A percentile compares a stretch with the other conserved stretches of the same genome.
These are phyloP conservation scores for Holacanthella duospinosa DNA, from an alignment of 2,888 invertebrate species.

Conservation along the genomic window DNA sequence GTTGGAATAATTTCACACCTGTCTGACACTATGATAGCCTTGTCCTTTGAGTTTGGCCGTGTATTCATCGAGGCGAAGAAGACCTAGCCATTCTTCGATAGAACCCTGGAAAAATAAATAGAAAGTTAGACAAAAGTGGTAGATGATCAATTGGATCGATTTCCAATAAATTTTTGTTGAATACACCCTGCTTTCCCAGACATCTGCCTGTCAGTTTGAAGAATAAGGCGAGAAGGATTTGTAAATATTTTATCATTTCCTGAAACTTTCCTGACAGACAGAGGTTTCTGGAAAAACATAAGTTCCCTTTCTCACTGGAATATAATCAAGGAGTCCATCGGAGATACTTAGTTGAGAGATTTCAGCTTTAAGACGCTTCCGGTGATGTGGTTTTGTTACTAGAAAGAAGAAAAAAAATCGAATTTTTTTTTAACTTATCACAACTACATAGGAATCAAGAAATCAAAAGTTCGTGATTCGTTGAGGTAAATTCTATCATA, in stretches of 20 bases:
- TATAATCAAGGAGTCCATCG: constrained; percentile 88
- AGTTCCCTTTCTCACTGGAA: constrained; percentile 72
- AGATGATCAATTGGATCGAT: too few relatives aligned
- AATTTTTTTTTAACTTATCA: too few relatives aligned
- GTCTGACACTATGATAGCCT: constrained; percentile 73
- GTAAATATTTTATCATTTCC: neutral
- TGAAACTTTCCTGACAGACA: too few relatives aligned
- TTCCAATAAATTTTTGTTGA: too few relatives aligned
- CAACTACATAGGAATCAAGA: too few relatives aligned
- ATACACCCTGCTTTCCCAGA: too few relatives aligned
- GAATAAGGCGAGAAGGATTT: too few relatives aligned
- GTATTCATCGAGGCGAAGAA: constrained; percentile 85
- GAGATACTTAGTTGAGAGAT: constrained; percentile 87
- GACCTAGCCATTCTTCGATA: constrained; percentile 85
- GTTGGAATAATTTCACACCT: constrained; percentile 26
- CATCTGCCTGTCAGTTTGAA: too few relatives aligned
- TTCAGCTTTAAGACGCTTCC: constrained; percentile 90
- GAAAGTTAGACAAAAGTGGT: too few relatives aligned
- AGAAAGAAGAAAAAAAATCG: neutral
- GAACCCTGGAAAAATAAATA: constrained; percentile 57
- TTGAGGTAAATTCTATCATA: neutral
- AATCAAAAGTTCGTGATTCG: too few relatives aligned
- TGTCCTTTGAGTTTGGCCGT: constrained; percentile 78
- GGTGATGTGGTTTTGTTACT: constrained; percentile 95
- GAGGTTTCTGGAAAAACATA: too few relatives aligned